These are phyloP conservation scores for Megamerina dolium DNA, from an alignment of 2,888 invertebrate species.

Conservation along the genomic window DNA sequence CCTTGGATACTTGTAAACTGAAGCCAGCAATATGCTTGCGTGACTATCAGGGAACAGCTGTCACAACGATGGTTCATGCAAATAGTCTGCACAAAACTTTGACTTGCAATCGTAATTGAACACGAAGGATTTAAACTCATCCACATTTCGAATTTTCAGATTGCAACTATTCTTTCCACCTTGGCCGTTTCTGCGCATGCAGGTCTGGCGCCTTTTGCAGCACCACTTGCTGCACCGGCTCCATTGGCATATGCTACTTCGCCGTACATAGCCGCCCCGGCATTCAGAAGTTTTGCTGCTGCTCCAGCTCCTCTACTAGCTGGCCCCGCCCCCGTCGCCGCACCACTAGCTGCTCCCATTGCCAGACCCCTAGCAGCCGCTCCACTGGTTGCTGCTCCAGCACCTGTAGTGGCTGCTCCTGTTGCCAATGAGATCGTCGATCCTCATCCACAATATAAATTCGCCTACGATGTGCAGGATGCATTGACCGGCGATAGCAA, in stretches of 20 bases:
- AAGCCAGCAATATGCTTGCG: no score
- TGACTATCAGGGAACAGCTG: no score
- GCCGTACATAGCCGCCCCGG: slow-evolving; percentile 23
- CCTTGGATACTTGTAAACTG: no score
- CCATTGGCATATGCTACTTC: slow-evolving; percentile 22
- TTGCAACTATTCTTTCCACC: slow-evolving; percentile 46
- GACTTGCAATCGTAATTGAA: no score
- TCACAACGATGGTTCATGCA: no score
- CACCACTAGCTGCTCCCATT: slow-evolving; percentile 22
- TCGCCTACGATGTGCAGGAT: slow-evolving; percentile 52
- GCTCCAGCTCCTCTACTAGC: slow-evolving; percentile 22
- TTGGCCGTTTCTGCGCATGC: slow-evolving; percentile 45
- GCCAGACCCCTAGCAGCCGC: slow-evolving; percentile 25
- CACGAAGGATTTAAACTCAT: no score
- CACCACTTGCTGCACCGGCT: slow-evolving; percentile 24
- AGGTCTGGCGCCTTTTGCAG: slow-evolving; percentile 26
- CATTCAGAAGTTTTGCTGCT: slow-evolving; percentile 21
- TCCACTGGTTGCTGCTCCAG: slow-evolving; percentile 23
- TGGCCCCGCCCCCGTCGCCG: slow-evolving; percentile 29
- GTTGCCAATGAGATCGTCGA: slow-evolving; percentile 45
- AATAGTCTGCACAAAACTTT: no score
- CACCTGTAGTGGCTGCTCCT: slow-evolving; percentile 27
- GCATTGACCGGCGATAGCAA: slow-evolving; percentile 51
- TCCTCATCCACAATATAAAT: slow-evolving; percentile 50
- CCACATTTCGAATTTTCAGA: slow-evolving; percentile 28